Conservation (phyloP, 2,888 invertebrate genomes). For the Sarcophaga subvicina region DNA sequence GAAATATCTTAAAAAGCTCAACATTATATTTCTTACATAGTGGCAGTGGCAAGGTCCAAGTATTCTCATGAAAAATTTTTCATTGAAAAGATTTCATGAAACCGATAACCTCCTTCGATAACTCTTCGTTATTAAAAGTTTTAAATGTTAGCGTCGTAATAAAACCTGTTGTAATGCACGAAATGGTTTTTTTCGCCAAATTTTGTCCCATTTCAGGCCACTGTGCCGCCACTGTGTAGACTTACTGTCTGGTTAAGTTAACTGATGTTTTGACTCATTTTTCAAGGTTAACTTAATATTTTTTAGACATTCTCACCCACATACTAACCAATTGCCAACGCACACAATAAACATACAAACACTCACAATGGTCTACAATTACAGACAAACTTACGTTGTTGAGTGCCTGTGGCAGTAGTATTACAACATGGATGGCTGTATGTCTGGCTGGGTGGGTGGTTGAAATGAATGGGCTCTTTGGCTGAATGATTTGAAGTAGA, state of each 20-base stretch:
- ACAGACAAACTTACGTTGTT: neutral
- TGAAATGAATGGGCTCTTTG: neutral
- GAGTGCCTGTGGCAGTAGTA: neutral
- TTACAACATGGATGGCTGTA: neutral
- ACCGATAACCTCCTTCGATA: neutral
- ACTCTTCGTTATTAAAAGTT: neutral
- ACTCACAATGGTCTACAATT: neutral
- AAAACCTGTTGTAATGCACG: neutral
- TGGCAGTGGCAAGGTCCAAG: too few relatives aligned
- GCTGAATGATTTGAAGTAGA: constrained; percentile 25
- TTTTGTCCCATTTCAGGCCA: neutral
- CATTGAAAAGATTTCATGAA: neutral
- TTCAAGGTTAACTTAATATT: constrained; percentile 77
- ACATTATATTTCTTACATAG: too few relatives aligned
- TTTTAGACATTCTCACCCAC: constrained; percentile 62
- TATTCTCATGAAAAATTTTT: neutral
- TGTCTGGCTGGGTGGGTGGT: too few relatives aligned
- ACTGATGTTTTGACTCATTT: constrained; percentile 78
- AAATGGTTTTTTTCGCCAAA: neutral
- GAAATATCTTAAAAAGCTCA: too few relatives aligned
- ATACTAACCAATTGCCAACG: constrained; percentile 34
- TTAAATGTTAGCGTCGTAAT: neutral
- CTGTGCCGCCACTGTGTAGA: constrained; percentile 34
- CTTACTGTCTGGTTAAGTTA: constrained; percentile 70
- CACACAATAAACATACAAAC: neutral